phyloP scores from a whole-genome alignment of 2,113 vertebrate species.

The Prunella fulvescens region DNA sequence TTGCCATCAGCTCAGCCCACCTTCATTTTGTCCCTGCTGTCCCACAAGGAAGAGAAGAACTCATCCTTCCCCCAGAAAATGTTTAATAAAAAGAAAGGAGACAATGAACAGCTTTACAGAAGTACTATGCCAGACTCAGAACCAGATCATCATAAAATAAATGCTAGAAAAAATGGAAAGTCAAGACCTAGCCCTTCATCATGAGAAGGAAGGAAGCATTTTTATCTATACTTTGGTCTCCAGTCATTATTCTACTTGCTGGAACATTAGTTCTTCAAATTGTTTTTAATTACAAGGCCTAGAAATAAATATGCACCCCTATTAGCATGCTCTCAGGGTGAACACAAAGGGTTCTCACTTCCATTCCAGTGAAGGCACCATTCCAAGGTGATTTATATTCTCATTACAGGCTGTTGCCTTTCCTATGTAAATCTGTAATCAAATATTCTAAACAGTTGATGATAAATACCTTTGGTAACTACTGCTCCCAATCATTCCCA shows the following conservation, averaged over 20 bases:
- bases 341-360: constrained; percentile 34
- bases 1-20: not conserved
- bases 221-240: not conserved
- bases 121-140: not conserved
- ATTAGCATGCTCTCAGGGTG: constrained; percentile 38
- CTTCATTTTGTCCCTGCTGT: not conserved
- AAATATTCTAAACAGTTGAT: constrained; percentile 72
- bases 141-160: constrained; percentile 3
- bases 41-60: not conserved
- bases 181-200: constrained; percentile 8
- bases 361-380: constrained; percentile 56
- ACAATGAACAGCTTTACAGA: not conserved
- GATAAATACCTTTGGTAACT: constrained; percentile 65
- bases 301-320: constrained; percentile 45
- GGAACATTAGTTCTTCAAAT: constrained; percentile 27
- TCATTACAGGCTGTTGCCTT: constrained; percentile 69
- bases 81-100: not conserved
- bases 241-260: not conserved
- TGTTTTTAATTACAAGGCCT: constrained; percentile 41
- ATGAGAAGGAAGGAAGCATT: not conserved
- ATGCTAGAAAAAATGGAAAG: not conserved
- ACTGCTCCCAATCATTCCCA: constrained; percentile 39
- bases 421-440: constrained; percentile 75
- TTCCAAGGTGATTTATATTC: constrained; percentile 68
- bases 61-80: not conserved